Base-by-base conservation (phyloP, 1,140 invertebrate species). In the Saxidomus purpurata region DNA sequence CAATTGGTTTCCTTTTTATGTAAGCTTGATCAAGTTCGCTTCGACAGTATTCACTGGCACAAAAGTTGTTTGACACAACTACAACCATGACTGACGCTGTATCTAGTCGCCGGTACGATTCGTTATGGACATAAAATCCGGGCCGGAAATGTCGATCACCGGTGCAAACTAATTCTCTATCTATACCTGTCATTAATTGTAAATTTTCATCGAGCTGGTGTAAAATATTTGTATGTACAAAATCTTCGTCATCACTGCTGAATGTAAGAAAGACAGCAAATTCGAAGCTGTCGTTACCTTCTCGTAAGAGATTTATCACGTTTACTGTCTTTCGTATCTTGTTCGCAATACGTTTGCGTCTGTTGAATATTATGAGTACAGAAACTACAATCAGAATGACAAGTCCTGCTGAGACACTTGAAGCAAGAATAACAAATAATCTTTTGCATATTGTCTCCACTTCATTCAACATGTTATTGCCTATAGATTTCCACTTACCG, bases 71-170 rank as follows among this genome's bases (percentile, higher is more conserved):
- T 19, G 80, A 59, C 0, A 59, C 80, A 0, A 82, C 36, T n/a
- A 67, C 36, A 82, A 82, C 36, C 3, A 82, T 22, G 19, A 67
- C 55, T 31, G 36, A 59, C 34, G 80, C 22, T 47, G 2, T 63
- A 0, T 63, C 55, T 13, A 82, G 3, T 13, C 15, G 17, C 15
- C 36, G n/a, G 36, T 25, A 28, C 3, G 52, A 38, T 31, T 82
- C 80, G 28, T 47, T 55, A 11, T 43, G 55, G 22, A 82, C 43
- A 47, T 82, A 63, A 22, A 82, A 82, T 8, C 80, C 80, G 17
- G 43, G 40, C 1, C 80, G 80, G 4, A 82, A 63, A 9, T 63
- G 52, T 28, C 17, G 28, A n/a, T 82, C 80, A 6, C 80, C 80
- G 0, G 80, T 82, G 31, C 80, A 63, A 3, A 82, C 80, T 25